A percentile compares a stretch with the other conserved stretches of the same genome.
These are phyloP conservation scores for Hystrix brachyura DNA, from an alignment of 2,113 vertebrate genomes.

Conservation along the genomic window DNA sequence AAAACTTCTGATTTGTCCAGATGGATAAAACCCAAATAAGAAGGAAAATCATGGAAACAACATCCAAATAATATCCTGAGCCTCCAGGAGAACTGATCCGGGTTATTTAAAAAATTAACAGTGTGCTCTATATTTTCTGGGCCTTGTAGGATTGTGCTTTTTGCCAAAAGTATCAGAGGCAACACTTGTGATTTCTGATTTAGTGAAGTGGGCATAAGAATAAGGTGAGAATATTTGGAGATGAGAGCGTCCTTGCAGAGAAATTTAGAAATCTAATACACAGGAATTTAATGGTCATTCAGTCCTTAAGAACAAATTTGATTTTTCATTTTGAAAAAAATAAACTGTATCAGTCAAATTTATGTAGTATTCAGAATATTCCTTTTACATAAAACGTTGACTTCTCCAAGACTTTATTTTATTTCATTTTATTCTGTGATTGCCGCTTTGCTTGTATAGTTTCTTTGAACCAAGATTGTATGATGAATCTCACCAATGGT, in stretches of 20 bases:
- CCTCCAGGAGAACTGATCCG: background rate
- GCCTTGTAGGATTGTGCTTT: background rate
- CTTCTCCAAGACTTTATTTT: background rate
- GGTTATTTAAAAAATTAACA: slow-evolving; percentile 16
- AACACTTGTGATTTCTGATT: background rate
- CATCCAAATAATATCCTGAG: slow-evolving; percentile 15
- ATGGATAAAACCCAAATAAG: background rate
- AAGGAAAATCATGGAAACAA: background rate
- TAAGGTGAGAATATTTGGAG: background rate
- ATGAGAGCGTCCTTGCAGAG: background rate
- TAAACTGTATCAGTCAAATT: background rate
- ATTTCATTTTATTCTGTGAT: background rate
- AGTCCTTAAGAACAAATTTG: background rate
- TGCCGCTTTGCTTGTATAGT: background rate
- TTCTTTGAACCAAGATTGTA: background rate
- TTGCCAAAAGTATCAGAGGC: background rate
- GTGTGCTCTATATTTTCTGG: background rate
- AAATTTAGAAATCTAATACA: background rate
- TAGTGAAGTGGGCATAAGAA: background rate
- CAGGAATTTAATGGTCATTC: background rate
- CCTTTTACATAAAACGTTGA: background rate
- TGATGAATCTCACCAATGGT: background rate
- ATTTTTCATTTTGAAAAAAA: slow-evolving; percentile 22
- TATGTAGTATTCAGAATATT: background rate
- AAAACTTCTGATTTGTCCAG: background rate